These are phyloP conservation scores for Drosophila formosana DNA, from an alignment of 2,888 invertebrate genomes.

Conservation along the genomic window DNA sequence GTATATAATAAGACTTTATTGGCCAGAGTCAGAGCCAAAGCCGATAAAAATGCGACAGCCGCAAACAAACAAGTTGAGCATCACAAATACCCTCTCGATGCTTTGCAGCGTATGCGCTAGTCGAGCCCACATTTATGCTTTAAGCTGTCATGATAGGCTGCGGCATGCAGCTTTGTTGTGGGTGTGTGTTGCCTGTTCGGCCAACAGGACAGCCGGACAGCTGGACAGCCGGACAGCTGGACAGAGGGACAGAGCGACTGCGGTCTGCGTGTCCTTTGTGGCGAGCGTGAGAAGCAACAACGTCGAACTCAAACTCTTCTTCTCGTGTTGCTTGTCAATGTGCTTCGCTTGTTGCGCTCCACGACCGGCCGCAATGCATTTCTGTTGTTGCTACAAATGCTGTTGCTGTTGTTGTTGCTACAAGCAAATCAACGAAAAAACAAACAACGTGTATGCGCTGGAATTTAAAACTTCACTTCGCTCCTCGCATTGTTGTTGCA, in stretches of 20 bases:
- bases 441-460: constrained; percentile 76
- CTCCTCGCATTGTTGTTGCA: constrained; percentile 26
- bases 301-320: constrained; percentile 30
- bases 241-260: constrained; percentile 11
- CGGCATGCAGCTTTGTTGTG: constrained; percentile 56
- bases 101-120: constrained; percentile 31
- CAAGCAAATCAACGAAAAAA: constrained; percentile 74
- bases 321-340: constrained; percentile 68
- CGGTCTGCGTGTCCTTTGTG: constrained; percentile 64
- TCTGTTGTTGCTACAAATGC: constrained; percentile 78
- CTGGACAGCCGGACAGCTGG: background rate
- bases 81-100: constrained; percentile 41
- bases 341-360: constrained; percentile 50
- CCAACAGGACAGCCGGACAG: constrained; percentile 6
- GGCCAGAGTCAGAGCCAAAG: constrained; percentile 69
- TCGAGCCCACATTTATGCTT: constrained; percentile 54
- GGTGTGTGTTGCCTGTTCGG: constrained; percentile 47
- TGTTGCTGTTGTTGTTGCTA: constrained; percentile 27
- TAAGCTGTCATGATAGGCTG: constrained; percentile 70
- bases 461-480: constrained; percentile 74
- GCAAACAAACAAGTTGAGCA: constrained; percentile 32
- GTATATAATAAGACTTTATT: constrained; percentile 83
- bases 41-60: constrained; percentile 18
- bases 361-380: constrained; percentile 72
- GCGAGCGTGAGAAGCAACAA: constrained; percentile 73